A percentile compares a stretch with the other conserved stretches of the same genome.
phyloP scores from a whole-genome alignment of 2,888 invertebrate species.

The Machimus rusticus region DNA sequence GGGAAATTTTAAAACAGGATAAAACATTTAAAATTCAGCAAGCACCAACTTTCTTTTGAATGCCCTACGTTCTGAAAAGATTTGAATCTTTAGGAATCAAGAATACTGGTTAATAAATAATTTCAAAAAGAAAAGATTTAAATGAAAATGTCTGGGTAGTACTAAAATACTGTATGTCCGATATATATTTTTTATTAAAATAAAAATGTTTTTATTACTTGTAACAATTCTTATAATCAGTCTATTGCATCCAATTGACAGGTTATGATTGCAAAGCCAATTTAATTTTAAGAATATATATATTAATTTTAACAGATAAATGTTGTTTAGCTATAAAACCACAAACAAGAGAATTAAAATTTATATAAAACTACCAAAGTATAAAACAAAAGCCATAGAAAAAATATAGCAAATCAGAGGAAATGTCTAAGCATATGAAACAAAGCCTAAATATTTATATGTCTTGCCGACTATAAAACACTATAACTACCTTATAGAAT shows the following conservation, averaged over 20 bases:
- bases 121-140: not conserved
- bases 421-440: too few species aligned
- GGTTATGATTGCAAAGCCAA: not conserved
- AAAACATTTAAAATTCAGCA: too few species aligned
- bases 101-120: not conserved
- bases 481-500: too few species aligned
- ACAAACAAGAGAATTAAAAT: not conserved
- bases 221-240: not conserved
- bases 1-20: too few species aligned
- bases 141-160: not conserved
- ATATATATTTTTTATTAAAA: not conserved
- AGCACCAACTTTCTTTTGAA: too few species aligned
- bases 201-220: not conserved
- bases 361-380: not conserved
- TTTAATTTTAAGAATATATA: not conserved
- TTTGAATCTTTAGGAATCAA: not conserved
- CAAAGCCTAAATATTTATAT: too few species aligned
- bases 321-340: not conserved
- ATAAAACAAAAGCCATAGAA: too few species aligned
- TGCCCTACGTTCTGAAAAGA: too few species aligned
- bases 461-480: too few species aligned
- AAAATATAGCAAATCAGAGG: too few species aligned
- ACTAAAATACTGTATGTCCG: not conserved
- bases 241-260: slow-evolving; percentile 20
- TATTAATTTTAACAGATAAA: not conserved